Base-by-base conservation (phyloP, 2,113 vertebrate species). In the Crocuta crocuta region DNA sequence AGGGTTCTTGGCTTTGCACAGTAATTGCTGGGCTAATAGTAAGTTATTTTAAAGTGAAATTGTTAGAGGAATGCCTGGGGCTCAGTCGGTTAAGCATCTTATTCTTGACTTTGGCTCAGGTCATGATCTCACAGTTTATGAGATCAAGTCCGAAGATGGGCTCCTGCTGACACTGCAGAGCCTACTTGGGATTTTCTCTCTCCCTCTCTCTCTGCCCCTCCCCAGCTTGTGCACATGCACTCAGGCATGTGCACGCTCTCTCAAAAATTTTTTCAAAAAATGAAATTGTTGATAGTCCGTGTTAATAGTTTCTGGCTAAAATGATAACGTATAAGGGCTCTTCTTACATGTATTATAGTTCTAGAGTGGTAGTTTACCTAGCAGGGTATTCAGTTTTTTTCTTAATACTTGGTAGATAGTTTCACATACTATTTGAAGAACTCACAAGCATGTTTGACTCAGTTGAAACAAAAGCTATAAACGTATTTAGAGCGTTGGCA, bases 331-430 rank as follows among this genome's bases (percentile, higher is more conserved):
- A n/a, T 94, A 92, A 98, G 92, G 92, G 97, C 80, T 98, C 76
- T 92, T 96, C 83, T 90, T 97, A 82, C 61, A 10, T 97, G 87
- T 97, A 82, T 92, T 93, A 63, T 4, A 91, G 80, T 96, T 74
- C 24, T 28, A 45, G 79, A 76, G n/a, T 80, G 86, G 50, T 48
- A 28, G 24, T 4, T 81, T 95, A 98, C 92, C 58, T 97, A 87
- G 86, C 79, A 97, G 94, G 91, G 82, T 96, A 93, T 96, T 93
- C 95, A 76, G 48, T 92, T 94, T 97, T 97, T 98, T 94, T 97
- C 87, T 88, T 89, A 97, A 97, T 92, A 95, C 74, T 97, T 96
- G 65, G 35, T 97, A 91, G 78, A 97, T 96, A 93, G 96, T 94
- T 96, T 91, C 86, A 94, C 85, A 89, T 92, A 80, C 33, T 94